A percentile compares a stretch with the other conserved stretches of the same genome.
Evolutionary conservation across 2,888 invertebrate species (phyloP).

Genomic region (Malthinus flaveolus): DNA sequence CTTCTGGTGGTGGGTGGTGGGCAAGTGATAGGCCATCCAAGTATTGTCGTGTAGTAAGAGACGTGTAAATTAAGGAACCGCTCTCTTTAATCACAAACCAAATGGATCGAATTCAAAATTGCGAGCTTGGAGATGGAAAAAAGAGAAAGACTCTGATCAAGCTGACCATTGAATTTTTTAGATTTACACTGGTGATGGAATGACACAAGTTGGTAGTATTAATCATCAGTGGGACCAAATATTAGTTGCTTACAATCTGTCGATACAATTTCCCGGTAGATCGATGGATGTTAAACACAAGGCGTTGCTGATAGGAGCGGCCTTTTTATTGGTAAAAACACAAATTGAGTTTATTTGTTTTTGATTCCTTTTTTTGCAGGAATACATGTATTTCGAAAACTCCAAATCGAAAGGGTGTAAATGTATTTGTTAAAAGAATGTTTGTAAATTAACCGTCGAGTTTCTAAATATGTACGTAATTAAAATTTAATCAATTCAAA

Average conservation of each 20-base stretch:
- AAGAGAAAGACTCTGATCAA: no score
- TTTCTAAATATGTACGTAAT: no score
- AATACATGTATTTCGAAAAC: conserved; percentile 1
- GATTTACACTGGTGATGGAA: conserved; percentile 63
- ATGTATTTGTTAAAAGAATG: neutral
- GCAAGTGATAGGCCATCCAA: no score
- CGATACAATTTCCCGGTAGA: conserved; percentile 71
- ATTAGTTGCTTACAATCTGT: conserved; percentile 72
- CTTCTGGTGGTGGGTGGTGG: no score
- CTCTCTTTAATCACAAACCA: no score
- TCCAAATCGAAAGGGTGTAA: neutral
- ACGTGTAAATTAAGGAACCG: no score
- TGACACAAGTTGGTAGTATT: conserved; percentile 67
- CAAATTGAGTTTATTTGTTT: neutral
- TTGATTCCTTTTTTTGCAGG: neutral
- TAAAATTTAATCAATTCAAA: no score
- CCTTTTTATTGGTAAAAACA: conserved; percentile 76
- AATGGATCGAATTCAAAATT: no score
- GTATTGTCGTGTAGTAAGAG: no score
- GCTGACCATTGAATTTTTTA: conserved; percentile 45
- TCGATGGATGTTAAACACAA: conserved; percentile 76
- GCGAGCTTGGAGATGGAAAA: no score
- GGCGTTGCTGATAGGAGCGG: conserved; percentile 77
- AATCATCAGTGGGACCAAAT: conserved; percentile 73
- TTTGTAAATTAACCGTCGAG: no score